Base-by-base conservation (phyloP, 2,113 vertebrate genomes). In the Alectura lathami region DNA sequence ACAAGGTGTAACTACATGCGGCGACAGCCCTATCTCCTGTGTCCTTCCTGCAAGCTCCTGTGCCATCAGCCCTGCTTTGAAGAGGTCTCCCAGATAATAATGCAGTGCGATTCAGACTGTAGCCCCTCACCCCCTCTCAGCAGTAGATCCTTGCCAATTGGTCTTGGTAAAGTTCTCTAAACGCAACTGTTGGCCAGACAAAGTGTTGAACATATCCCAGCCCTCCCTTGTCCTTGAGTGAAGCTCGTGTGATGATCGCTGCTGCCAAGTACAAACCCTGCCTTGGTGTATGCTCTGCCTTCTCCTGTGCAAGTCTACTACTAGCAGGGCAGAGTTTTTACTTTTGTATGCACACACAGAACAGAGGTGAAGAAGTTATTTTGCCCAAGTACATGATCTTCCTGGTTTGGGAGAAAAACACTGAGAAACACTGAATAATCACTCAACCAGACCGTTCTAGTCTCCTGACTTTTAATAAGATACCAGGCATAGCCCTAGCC, bases 381-480 rank as follows among this genome's bases (percentile, higher is more conserved):
- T 83, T 87, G 36, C n/a, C n/a, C 43, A 68, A 11, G 4, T 73
- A 11, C 36, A 17, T 15, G 15, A 2, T 73, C 73, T 86, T 85
- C n/a, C 70, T 85, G 11, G 3, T 69, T 80, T 76, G 50, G 18
- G 45, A 94, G 50, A 62, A 76, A 89, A 86, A 2, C 9, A 16
- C 54, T 79, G 54, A 56, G n/a, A 86, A 74, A 62, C 4, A 21
- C 17, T 79, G 21, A 86, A 57, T 79, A 87, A 87, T 47, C 21
- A 77, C 17, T 80, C 59, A 78, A 3, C 29, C 38, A 74, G 47
- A 34, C 20, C 74, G 11, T 72, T 80, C 56, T 69, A 78, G 51
- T 81, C 60, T 88, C 67, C 57, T 89, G 68, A 67, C 43, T 77
- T 94, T 93, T 97, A 96, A 87, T 95, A 73, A 85, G 66, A 53